Conservation (phyloP, 2,113 vertebrate genomes). For the Phasianus colchicus region DNA sequence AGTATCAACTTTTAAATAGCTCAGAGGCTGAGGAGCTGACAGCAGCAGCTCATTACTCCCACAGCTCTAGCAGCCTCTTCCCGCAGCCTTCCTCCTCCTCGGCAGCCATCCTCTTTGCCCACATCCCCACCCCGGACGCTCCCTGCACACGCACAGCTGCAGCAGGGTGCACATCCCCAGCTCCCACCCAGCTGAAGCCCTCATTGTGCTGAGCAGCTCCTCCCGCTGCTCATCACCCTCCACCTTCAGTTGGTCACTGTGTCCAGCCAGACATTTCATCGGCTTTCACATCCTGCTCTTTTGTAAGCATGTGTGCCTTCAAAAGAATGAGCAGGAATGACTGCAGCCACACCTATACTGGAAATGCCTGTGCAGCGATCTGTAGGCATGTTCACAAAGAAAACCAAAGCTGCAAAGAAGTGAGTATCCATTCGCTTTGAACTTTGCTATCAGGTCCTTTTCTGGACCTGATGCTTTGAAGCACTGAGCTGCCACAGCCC, state of each 20-base stretch:
- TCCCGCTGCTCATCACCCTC: not conserved
- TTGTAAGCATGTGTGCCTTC: constrained; percentile 8
- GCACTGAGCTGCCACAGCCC: not conserved
- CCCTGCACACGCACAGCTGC: not conserved
- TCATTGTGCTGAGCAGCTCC: not conserved
- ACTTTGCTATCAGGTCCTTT: constrained; percentile 6
- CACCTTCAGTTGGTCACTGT: not conserved
- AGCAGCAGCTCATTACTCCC: constrained; percentile 5
- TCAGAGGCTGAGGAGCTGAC: constrained; percentile 6
- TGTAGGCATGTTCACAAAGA: not conserved
- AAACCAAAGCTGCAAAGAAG: constrained; percentile 12
- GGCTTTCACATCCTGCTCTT: not conserved
- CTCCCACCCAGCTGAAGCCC: not conserved
- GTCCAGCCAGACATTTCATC: not conserved
- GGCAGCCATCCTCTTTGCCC: not conserved
- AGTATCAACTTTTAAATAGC: constrained; percentile 33
- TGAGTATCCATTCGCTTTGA: not conserved
- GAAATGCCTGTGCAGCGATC: constrained; percentile 55
- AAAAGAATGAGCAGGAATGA: constrained; percentile 42
- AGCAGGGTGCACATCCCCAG: not conserved
- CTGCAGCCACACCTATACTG: constrained; percentile 62
- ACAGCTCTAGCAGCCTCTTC: not conserved
- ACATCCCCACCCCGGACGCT: not conserved
- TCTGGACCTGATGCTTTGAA: constrained; percentile 20
- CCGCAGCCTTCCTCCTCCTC: not conserved